These are phyloP conservation scores for Atherinomorus stipes DNA, from an alignment of 2,113 vertebrate genomes.

Conservation along the genomic window DNA sequence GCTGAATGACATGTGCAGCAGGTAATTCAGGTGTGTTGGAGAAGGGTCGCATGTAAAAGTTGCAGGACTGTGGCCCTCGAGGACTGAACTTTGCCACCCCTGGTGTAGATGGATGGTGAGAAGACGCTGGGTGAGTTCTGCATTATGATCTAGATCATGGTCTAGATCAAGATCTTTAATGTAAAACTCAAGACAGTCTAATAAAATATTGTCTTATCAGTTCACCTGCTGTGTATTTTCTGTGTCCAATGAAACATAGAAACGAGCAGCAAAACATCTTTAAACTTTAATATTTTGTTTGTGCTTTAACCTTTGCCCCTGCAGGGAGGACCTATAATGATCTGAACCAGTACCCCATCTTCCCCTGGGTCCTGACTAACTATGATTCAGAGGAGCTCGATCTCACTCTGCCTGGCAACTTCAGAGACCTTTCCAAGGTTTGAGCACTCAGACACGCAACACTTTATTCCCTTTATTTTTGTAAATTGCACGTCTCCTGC, in stretches of 20 bases:
- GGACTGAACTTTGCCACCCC: too few species aligned
- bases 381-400: conserved; percentile 98
- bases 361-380: conserved; percentile 99
- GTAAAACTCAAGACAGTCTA: not conserved
- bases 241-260: not conserved
- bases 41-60: too few species aligned
- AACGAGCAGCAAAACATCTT: not conserved
- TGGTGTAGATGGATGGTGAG: too few species aligned
- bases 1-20: too few species aligned
- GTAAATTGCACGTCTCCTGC: not conserved
- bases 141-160: too few species aligned
- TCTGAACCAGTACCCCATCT: conserved; percentile 97
- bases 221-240: not conserved
- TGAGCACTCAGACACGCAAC: not conserved
- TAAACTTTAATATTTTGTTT: not conserved
- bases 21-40: too few species aligned
- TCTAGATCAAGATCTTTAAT: too few species aligned
- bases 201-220: not conserved
- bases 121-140: too few species aligned
- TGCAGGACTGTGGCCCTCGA: too few species aligned
- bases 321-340: conserved; percentile 97
- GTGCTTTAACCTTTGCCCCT: conserved; percentile 5
- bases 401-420: conserved; percentile 97
- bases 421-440: conserved; percentile 99
- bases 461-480: not conserved